phyloP scores from a whole-genome alignment of 2,797 vertebrate species.

The Acipenser ruthenus region DNA sequence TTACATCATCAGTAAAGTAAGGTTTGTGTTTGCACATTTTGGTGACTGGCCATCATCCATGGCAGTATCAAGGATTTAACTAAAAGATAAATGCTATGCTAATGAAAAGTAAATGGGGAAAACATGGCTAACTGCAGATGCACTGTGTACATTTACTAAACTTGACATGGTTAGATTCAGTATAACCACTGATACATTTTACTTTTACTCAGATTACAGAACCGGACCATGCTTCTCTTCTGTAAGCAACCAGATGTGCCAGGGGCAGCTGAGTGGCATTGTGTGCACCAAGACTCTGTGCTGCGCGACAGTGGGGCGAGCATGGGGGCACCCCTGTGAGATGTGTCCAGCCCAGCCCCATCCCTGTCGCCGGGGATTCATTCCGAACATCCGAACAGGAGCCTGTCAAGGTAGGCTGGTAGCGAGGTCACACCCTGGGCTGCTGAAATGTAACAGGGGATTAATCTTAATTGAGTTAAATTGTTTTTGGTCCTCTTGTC shows the following conservation, averaged over 20 bases:
- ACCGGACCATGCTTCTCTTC: constrained; percentile 87
- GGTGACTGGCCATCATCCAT: too few species aligned
- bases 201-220: constrained; percentile 82
- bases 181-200: background rate
- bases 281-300: constrained; percentile 96
- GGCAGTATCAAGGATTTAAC: too few species aligned
- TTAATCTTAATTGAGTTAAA: constrained; percentile 67
- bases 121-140: too few species aligned
- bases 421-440: constrained; percentile 21
- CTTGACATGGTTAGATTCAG: too few species aligned
- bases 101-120: too few species aligned
- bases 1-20: too few species aligned
- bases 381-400: constrained; percentile 90
- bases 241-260: constrained; percentile 98
- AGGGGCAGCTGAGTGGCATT: constrained; percentile 91
- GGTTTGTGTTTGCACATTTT: too few species aligned
- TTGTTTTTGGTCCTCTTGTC: constrained; percentile 62
- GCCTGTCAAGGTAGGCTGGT: constrained; percentile 87
- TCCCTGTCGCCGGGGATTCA: constrained; percentile 88
- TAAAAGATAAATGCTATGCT: too few species aligned
- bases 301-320: constrained; percentile 91
- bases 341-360: constrained; percentile 96
- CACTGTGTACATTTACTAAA: too few species aligned
- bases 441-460: constrained; percentile 47
- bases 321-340: constrained; percentile 97